A percentile compares a stretch with the other conserved stretches of the same genome.
Conservation (phyloP, 37 sponge, comb jelly and placozoan genomes). For the Petrosia ficiformis region DNA sequence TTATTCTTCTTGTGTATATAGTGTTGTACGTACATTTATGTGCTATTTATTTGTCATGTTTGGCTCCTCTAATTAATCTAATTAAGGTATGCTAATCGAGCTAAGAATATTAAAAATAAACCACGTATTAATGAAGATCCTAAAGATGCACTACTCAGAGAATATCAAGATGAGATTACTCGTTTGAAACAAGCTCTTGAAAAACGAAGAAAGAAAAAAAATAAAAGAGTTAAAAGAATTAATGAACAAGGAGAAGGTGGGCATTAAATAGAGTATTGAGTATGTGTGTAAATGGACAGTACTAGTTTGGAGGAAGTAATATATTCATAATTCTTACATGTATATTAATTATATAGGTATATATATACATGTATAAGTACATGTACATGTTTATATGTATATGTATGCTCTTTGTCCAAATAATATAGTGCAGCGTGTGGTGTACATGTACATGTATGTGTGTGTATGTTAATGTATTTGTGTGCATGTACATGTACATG, state of each 20-base stretch:
- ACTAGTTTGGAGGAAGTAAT: background rate
- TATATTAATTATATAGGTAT: no score
- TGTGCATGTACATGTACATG: background rate
- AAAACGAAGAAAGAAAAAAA: slow-evolving; percentile 45
- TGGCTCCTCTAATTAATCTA: no score
- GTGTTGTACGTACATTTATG: no score
- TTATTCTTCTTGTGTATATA: no score
- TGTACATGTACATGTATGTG: background rate
- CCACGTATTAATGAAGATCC: slow-evolving; percentile 99
- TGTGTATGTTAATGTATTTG: background rate
- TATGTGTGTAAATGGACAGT: no score
- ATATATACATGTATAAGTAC: no score
- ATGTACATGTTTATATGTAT: no score
- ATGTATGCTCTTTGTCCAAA: no score
- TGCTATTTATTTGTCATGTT: no score
- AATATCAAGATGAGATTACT: slow-evolving; percentile 85
- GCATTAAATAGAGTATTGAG: slow-evolving; percentile 9
- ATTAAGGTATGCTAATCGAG: slow-evolving; percentile 94
- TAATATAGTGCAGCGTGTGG: no score
- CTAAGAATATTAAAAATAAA: slow-evolving; percentile 98
- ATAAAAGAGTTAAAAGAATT: slow-evolving; percentile 16
- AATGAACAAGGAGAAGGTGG: slow-evolving; percentile 14
- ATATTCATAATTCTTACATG: background rate
- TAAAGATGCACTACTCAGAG: slow-evolving; percentile 93
- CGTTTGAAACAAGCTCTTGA: slow-evolving; percentile 69